A percentile compares a stretch with the other conserved stretches of the same genome.
Conservation (phyloP, 1,140 invertebrate species). For the Eriocheir sinensis region DNA sequence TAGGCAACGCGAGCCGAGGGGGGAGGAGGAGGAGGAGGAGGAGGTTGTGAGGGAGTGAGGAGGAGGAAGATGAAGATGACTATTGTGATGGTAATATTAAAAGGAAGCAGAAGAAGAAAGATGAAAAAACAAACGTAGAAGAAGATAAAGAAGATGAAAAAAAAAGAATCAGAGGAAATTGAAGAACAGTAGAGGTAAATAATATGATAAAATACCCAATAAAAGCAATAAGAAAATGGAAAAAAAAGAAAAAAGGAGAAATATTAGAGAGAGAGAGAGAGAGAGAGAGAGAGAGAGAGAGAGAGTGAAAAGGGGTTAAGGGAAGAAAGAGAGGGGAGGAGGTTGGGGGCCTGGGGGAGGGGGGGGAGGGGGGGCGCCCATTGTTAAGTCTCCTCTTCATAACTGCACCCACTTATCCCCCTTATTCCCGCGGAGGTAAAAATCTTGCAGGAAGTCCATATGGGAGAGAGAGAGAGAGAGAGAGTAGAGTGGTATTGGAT, state of each 20-base stretch:
- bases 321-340: neutral
- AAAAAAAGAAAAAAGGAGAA: neutral
- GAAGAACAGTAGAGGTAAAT: neutral
- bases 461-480: neutral
- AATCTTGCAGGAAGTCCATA: constrained; percentile 15
- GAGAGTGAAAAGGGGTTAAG: neutral
- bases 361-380: neutral
- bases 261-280: neutral
- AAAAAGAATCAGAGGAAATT: neutral
- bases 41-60: neutral
- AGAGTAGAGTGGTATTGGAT: constrained; percentile 35
- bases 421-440: neutral
- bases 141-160: neutral
- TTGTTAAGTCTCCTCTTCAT: constrained; percentile 50
- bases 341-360: neutral
- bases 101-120: neutral
- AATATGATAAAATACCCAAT: neutral
- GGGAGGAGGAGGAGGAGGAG: neutral
- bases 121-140: neutral
- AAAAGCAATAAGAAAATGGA: neutral
- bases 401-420: constrained; percentile 29
- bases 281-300: constrained; percentile 34
- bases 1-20: neutral
- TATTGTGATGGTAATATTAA: neutral
- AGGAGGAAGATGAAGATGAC: neutral